Evolutionary conservation across 1,140 invertebrate genomes (phyloP).

Genomic region (Solenopsis invicta): DNA sequence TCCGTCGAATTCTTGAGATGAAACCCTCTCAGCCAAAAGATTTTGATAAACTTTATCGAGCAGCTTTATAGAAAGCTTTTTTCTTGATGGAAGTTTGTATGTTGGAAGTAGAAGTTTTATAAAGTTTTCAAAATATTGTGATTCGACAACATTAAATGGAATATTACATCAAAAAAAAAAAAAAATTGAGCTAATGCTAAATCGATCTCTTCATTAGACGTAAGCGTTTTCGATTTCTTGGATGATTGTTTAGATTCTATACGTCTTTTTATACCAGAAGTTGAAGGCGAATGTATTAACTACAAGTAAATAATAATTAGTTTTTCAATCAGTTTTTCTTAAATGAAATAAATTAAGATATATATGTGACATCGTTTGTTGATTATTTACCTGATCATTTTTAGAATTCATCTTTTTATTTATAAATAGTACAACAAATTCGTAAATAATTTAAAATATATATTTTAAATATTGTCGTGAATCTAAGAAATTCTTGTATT

Average conservation of each 20-base stretch:
- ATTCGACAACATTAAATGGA: neutral
- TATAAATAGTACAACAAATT: neutral
- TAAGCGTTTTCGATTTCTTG: neutral
- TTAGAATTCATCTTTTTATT: no score
- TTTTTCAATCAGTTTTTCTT: neutral
- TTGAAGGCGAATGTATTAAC: neutral
- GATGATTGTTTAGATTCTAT: neutral
- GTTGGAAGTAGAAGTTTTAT: no score
- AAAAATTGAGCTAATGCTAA: constrained; percentile 12
- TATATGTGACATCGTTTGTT: neutral
- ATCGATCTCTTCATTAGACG: neutral
- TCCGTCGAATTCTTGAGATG: neutral
- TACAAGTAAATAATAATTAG: neutral
- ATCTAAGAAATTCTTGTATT: no score
- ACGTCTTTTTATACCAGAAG: neutral
- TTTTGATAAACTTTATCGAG: neutral
- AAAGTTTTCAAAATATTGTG: no score
- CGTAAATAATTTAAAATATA: no score
- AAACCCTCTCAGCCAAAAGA: neutral
- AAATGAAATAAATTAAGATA: neutral
- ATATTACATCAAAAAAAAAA: constrained; percentile 8
- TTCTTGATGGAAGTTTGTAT: constrained; percentile 27
- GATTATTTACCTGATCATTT: no score
- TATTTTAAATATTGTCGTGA: no score
- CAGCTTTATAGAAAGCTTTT: constrained; percentile 9